Percentiles rank a stretch among this genome's conserved stretches.
These are phyloP conservation scores for Lepidochitona cinerea DNA, from an alignment of 2,888 invertebrate species.

Conservation along the genomic window DNA sequence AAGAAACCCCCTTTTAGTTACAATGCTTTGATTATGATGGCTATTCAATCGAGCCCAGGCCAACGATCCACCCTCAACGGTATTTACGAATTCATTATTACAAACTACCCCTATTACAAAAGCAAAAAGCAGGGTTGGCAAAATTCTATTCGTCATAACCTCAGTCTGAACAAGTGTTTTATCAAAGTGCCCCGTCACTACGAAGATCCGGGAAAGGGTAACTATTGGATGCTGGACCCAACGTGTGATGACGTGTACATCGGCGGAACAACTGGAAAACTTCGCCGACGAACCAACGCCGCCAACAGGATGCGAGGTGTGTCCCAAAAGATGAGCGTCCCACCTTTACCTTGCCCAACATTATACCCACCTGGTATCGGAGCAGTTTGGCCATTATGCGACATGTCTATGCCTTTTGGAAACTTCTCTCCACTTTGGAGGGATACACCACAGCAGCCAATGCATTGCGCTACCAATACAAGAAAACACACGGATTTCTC, in stretches of 20 bases:
- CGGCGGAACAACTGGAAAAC: constrained; percentile 96
- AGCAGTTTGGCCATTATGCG: no score
- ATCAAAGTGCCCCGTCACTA: constrained; percentile 90
- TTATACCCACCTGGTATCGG: no score
- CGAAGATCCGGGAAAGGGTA: constrained; percentile 99
- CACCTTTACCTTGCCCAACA: no score
- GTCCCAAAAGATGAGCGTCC: no score
- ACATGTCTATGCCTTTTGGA: no score
- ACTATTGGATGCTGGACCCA: constrained; percentile 99
- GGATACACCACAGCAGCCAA: no score
- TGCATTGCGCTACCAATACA: no score
- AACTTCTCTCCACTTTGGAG: no score
- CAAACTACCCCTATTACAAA: constrained; percentile 97
- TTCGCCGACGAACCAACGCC: constrained; percentile 90
- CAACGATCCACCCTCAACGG: constrained; percentile 95
- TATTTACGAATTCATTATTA: constrained; percentile 99
- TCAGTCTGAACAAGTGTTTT: constrained; percentile 98
- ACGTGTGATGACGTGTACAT: constrained; percentile 98
- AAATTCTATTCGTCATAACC: constrained; percentile 97
- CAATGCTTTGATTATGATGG: constrained; percentile 99
- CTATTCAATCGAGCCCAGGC: constrained; percentile 93
- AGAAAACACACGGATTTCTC: no score
- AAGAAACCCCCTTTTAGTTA: constrained; percentile 99
- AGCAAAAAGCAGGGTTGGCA: constrained; percentile 99
- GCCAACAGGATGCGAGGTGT: no score